These are phyloP conservation scores for Chiloscyllium punctatum DNA, from an alignment of 2,797 vertebrate genomes.

Conservation along the genomic window DNA sequence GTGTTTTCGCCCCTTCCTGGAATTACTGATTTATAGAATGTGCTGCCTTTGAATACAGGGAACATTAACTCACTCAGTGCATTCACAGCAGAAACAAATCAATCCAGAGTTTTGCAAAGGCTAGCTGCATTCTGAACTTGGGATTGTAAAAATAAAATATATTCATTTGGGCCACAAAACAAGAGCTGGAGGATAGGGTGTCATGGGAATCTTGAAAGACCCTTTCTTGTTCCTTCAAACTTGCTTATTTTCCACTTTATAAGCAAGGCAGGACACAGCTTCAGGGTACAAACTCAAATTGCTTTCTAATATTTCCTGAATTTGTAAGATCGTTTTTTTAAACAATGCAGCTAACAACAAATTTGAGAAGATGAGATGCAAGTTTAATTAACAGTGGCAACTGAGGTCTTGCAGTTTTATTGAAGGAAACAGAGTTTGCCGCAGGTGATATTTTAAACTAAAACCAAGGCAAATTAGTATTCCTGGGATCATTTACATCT, in stretches of 20 bases:
- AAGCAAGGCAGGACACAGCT: background rate
- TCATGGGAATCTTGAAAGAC: background rate
- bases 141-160: background rate
- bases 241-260: background rate
- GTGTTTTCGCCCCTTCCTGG: background rate
- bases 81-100: background rate
- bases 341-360: conserved; percentile 11
- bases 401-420: background rate
- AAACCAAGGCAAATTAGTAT: background rate
- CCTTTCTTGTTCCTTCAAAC: background rate
- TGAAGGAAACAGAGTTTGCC: background rate
- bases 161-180: background rate
- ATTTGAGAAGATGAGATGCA: background rate
- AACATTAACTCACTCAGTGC: background rate
- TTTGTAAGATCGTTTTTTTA: background rate
- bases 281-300: conserved; percentile 19
- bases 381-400: conserved; percentile 32
- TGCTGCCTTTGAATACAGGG: background rate
- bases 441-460: background rate
- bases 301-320: conserved; percentile 15
- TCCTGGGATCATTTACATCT: background rate
- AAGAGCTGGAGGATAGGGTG: background rate
- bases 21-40: conserved; percentile 7
- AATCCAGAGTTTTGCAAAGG: background rate
- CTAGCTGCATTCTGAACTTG: background rate